Conservation (phyloP, 2,113 vertebrate species). For the Panthera leo region DNA sequence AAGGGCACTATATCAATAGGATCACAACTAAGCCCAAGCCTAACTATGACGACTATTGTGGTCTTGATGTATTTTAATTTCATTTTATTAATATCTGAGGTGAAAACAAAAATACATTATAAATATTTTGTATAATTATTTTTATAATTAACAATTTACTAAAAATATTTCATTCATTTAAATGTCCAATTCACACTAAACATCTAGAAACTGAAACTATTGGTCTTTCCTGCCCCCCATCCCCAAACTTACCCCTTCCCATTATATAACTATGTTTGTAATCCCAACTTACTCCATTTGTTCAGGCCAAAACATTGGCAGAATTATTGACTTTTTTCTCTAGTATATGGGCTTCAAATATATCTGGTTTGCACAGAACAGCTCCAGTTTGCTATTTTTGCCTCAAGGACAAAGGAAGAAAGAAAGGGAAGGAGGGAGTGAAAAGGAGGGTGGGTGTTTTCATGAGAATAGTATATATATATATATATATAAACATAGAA, state of each 20-base stretch:
- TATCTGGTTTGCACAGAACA: not conserved
- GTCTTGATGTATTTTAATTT: not conserved
- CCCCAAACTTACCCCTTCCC: not conserved
- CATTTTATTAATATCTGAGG: not conserved
- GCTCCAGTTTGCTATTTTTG: not conserved
- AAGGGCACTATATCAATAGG: not conserved
- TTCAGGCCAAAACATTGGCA: not conserved
- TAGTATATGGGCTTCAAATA: not conserved
- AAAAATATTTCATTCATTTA: not conserved
- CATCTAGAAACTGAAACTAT: not conserved
- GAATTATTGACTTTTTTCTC: not conserved
- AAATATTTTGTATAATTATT: not conserved
- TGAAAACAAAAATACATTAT: not conserved
- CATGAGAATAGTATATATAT: not conserved
- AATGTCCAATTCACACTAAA: not conserved
- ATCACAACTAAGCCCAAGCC: not conserved
- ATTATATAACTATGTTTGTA: not conserved
- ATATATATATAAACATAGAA: not conserved
- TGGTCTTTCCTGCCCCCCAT: not conserved
- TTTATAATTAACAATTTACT: not conserved
- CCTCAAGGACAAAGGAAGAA: not conserved
- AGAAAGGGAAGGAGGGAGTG: too few species aligned
- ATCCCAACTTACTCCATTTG: not conserved
- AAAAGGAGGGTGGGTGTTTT: not conserved
- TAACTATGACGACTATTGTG: not conserved